A percentile compares a stretch with the other conserved stretches of the same genome.
phyloP scores from a whole-genome alignment of 2,888 invertebrate species.

The Trachelus stipa region DNA sequence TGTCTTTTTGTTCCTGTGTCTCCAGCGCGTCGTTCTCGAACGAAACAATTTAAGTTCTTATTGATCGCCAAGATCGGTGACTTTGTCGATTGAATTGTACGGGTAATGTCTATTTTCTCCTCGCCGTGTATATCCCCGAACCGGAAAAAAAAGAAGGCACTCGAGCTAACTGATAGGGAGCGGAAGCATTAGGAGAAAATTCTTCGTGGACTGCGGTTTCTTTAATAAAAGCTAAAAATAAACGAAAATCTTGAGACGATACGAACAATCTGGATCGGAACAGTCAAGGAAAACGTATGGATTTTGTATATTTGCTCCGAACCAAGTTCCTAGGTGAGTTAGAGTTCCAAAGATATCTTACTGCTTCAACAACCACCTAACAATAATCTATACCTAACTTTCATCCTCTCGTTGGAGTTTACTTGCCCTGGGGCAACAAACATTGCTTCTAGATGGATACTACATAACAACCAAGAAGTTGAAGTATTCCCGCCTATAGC shows the following conservation, averaged over 20 bases:
- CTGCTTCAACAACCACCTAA: conserved; percentile 37
- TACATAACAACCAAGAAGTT: conserved; percentile 19
- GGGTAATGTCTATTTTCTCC: not conserved
- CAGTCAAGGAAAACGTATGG: not conserved
- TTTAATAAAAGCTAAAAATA: not conserved
- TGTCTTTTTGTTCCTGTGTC: not conserved
- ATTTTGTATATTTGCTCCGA: not conserved
- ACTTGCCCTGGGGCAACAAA: not conserved
- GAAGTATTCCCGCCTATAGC: conserved; percentile 25
- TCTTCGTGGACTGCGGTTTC: not conserved
- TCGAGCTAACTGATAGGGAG: not conserved
- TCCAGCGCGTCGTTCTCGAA: not conserved
- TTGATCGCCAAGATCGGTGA: not conserved
- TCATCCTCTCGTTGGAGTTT: not conserved
- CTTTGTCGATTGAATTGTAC: not conserved
- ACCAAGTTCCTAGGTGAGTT: conserved; percentile 24
- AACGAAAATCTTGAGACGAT: not conserved
- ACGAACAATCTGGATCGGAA: not conserved
- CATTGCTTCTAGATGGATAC: not conserved
- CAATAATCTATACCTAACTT: conserved; percentile 40
- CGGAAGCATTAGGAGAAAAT: not conserved
- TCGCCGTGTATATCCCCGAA: not conserved
- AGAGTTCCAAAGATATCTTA: conserved; percentile 39
- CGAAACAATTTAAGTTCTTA: not conserved
- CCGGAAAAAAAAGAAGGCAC: too few relatives aligned